These are phyloP conservation scores for Drosophila kambysellisi DNA, from an alignment of 2,888 invertebrate genomes.

Conservation along the genomic window DNA sequence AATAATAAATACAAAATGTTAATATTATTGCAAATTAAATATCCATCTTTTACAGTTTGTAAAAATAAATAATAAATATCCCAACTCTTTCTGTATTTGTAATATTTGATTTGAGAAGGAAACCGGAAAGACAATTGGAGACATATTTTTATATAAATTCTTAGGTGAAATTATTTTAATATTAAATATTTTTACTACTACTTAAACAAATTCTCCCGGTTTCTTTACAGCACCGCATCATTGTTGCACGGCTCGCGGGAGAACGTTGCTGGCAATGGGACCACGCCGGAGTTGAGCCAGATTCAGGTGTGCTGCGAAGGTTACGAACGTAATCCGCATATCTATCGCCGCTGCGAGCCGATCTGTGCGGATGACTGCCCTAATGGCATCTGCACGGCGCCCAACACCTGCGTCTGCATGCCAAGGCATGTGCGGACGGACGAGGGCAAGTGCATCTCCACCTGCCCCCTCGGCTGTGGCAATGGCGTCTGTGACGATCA, in stretches of 20 bases:
- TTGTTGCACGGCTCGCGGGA: slow-evolving; percentile 69
- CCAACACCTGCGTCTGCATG: slow-evolving; percentile 86
- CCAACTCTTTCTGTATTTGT: neutral
- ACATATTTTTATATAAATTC: neutral
- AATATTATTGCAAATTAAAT: neutral
- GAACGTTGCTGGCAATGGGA: slow-evolving; percentile 82
- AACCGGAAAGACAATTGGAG: neutral
- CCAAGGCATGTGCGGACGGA: slow-evolving; percentile 83
- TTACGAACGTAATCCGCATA: slow-evolving; percentile 87
- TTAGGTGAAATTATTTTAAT: neutral
- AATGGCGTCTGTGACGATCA: slow-evolving; percentile 85
- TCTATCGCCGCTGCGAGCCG: slow-evolving; percentile 83
- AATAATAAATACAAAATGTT: neutral
- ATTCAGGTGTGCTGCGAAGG: slow-evolving; percentile 89
- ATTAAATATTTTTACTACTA: neutral
- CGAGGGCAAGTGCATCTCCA: slow-evolving; percentile 87
- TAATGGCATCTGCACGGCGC: slow-evolving; percentile 86
- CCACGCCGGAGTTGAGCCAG: slow-evolving; percentile 88
- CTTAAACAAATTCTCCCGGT: neutral
- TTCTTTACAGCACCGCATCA: slow-evolving; percentile 75
- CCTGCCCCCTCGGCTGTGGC: slow-evolving; percentile 89
- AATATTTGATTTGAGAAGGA: neutral
- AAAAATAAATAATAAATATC: neutral
- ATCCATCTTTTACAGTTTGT: neutral
- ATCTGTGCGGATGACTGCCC: slow-evolving; percentile 85